A percentile compares a stretch with the other conserved stretches of the same genome.
phyloP scores from a whole-genome alignment of 2,797 vertebrate species.

The Balearica regulorum region DNA sequence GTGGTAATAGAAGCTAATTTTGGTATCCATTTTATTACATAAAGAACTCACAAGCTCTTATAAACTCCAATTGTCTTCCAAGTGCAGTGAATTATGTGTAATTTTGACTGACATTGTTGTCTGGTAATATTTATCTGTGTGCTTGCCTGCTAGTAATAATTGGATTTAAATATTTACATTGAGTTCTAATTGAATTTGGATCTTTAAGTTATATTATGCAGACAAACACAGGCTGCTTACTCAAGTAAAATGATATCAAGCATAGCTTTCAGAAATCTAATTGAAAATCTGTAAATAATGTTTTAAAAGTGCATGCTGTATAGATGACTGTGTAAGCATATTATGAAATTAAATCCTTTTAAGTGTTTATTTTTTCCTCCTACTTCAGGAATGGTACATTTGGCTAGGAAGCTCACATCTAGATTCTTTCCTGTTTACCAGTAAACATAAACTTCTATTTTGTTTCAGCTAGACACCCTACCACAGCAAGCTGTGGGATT shows the following conservation, averaged over 20 bases:
- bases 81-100: slow-evolving; percentile 6
- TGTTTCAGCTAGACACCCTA: background rate
- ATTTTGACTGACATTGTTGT: slow-evolving; percentile 24
- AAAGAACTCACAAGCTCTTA: background rate
- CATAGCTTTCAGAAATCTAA: background rate
- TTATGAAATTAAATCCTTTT: background rate
- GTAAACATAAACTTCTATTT: background rate
- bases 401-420: background rate
- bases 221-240: background rate
- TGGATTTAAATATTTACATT: slow-evolving; percentile 45
- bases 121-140: background rate
- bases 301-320: background rate
- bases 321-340: background rate
- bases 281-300: background rate
- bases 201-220: background rate
- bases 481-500: background rate
- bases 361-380: background rate
- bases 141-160: background rate
- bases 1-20: background rate
- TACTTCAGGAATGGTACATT: background rate
- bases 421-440: background rate
- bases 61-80: background rate
- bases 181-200: background rate
- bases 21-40: background rate
- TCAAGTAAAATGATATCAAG: background rate